Evolutionary conservation across 2,888 invertebrate genomes (phyloP).

Genomic region (Sinelater perroti): DNA sequence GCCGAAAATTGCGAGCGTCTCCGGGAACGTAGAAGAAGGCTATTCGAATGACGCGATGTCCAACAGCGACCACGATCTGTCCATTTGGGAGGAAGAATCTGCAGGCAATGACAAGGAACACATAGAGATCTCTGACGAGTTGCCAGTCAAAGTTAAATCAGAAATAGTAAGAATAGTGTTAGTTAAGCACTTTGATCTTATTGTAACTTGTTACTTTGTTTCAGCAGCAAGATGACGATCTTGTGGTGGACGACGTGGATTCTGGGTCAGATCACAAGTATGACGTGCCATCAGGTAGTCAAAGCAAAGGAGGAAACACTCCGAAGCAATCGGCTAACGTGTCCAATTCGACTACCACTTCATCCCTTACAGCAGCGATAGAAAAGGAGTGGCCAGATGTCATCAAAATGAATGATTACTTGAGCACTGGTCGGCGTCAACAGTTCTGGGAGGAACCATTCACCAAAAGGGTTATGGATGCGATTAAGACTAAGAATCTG

Average conservation of each 20-base stretch:
- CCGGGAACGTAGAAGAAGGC: conserved; percentile 54
- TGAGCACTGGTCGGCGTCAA: conserved; percentile 84
- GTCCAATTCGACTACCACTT: conserved; percentile 31
- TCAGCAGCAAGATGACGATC: conserved; percentile 29
- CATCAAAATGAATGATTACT: conserved; percentile 85
- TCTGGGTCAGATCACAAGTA: conserved; percentile 22
- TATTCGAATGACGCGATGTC: conserved; percentile 60
- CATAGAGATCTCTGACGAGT: conserved; percentile 48
- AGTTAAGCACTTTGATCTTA: too few relatives aligned
- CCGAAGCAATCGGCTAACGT: conserved; percentile 32
- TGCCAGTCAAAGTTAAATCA: conserved; percentile 39
- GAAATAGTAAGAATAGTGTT: conserved; percentile 39
- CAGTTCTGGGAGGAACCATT: conserved; percentile 95
- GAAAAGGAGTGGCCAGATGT: conserved; percentile 70
- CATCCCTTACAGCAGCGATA: conserved; percentile 55
- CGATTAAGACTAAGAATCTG: conserved; percentile 87
- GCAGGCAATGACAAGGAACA: conserved; percentile 53
- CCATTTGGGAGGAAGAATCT: conserved; percentile 58
- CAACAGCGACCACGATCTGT: conserved; percentile 58
- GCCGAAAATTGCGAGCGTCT: conserved; percentile 64
- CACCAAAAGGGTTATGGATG: conserved; percentile 88
- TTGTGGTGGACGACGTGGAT: conserved; percentile 27
- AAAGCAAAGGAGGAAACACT: conserved; percentile 21
- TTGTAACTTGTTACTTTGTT: too few relatives aligned
- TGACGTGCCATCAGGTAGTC: conserved; percentile 25